Evolutionary conservation across 1,140 invertebrate species (phyloP).

Genomic region (Coelopa frigida): DNA sequence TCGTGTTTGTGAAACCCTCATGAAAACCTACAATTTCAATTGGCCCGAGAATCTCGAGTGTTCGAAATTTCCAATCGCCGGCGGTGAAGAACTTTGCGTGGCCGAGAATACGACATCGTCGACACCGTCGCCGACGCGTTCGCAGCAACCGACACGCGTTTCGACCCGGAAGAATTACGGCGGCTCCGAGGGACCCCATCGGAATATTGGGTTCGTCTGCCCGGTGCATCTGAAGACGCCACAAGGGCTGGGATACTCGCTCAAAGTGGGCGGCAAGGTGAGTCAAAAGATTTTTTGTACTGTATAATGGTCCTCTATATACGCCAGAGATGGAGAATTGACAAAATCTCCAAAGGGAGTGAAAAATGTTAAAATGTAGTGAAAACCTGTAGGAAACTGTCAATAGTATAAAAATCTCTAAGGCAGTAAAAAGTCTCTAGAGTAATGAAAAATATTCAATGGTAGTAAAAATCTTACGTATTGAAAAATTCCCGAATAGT

Average conservation of each 20-base stretch:
- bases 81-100: constrained; percentile 69
- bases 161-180: constrained; percentile 34
- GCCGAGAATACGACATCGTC: constrained; percentile 66
- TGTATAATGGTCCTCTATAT: no score
- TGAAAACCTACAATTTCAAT: constrained; percentile 85
- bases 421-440: no score
- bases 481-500: no score
- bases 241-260: constrained; percentile 64
- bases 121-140: constrained; percentile 30
- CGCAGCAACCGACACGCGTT: constrained; percentile 25
- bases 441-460: no score
- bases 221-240: constrained; percentile 79
- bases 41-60: constrained; percentile 95
- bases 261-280: constrained; percentile 74
- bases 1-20: constrained; percentile 82
- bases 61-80: constrained; percentile 74
- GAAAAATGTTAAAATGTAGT: no score
- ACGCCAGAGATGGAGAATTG: no score
- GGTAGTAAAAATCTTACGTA: no score
- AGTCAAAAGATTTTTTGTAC: constrained; percentile 35
- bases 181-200: constrained; percentile 38
- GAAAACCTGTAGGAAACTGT: no score
- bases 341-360: no score
- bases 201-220: constrained; percentile 75
- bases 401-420: no score